Evolutionary conservation across 1,140 invertebrate species (phyloP), one percentile per base, ranked within the genome.

Genomic region (Glossosoma conforme): DNA sequence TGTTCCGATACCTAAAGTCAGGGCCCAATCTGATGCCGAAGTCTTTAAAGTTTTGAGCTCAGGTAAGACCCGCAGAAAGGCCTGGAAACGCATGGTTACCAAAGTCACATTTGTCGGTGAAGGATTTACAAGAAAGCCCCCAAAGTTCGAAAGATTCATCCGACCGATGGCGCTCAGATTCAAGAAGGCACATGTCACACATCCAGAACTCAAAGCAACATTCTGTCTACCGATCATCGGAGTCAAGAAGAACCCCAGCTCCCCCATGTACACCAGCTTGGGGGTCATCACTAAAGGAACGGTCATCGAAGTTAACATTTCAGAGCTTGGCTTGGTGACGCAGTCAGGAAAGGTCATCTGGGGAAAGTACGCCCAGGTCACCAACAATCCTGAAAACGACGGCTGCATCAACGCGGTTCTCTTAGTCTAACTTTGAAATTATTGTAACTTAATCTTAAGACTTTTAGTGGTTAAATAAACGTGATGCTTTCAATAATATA

Each of bases 291-390:
- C 97, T 0, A 99, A 99, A 75, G 94, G 93, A 62, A 97, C 94
- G 2, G 84, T 98, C 1, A 89, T 98, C 54, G 94, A 98, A 82
- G 89, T 99, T 0, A 99, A 99, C 69, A 94, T 99, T 58, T 97
- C 93, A 40, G 97, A 99, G 75, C 77, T 99, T 36, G 97, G 97
- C 77, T 77, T 99, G 35, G 97, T 99, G 0, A 99, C 97, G 8
- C 94, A 98, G 70, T 89, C 90, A 24, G 97, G 97, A 47, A 99
- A 99, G 85, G 94, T 99, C 52, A 92, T 99, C 1, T 99, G 97
- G 97, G 97, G 96, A 56, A 99, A 99, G 81, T 99, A 97, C 76
- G 97, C 97, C 0, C 97, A 99, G 72, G 95, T 99, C 11, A 98
- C 96, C 0, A 99, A 99, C 69, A 95, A 98, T 76, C 97, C 97